phyloP scores from a whole-genome alignment of 2,888 invertebrate species.

The Clusia tigrina region DNA sequence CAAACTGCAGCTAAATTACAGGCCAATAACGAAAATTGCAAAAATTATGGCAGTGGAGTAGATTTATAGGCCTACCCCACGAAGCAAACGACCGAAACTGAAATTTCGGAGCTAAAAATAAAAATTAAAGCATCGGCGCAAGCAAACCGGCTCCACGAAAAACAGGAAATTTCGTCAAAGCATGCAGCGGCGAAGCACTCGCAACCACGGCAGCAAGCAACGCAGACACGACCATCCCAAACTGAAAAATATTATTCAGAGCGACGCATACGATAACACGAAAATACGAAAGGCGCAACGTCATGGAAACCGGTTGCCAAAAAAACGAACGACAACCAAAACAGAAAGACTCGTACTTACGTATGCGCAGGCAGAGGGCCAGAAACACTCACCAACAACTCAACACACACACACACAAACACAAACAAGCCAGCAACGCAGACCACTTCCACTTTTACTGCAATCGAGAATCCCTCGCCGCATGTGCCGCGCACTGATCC shows the following conservation, averaged over 20 bases:
- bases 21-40: constrained; percentile 41
- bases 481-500: background rate
- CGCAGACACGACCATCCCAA: background rate
- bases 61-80: constrained; percentile 46
- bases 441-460: constrained; percentile 18
- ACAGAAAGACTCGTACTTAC: constrained; percentile 35
- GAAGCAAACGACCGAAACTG: constrained; percentile 36
- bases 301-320: constrained; percentile 18
- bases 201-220: background rate
- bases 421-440: background rate
- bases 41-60: constrained; percentile 49
- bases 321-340: constrained; percentile 2
- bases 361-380: constrained; percentile 13
- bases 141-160: constrained; percentile 16
- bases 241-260: background rate
- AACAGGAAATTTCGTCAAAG: constrained; percentile 15
- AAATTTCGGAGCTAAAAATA: constrained; percentile 44
- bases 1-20: constrained; percentile 27
- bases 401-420: constrained; percentile 40
- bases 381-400: constrained; percentile 28
- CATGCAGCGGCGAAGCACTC: background rate
- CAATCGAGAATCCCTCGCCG: background rate
- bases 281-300: constrained; percentile 12
- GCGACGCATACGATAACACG: background rate
- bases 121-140: constrained; percentile 13